Evolutionary conservation across 2,888 invertebrate species (phyloP), one percentile per base, ranked within the genome.

Genomic region (Dynastes maya): DNA sequence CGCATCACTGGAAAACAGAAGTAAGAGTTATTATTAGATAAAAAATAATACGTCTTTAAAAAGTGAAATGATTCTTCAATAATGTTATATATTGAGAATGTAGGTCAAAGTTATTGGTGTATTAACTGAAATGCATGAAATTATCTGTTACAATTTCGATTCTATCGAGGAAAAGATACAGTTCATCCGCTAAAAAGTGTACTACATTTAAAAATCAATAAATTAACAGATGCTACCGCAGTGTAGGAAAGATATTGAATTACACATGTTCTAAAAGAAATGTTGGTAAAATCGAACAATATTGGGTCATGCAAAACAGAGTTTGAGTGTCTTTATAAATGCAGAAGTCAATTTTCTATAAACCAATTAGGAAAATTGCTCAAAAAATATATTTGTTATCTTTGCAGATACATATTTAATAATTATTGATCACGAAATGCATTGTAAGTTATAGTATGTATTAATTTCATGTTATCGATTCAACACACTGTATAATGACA

Each of bases 381-480:
- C 2, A 45, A 45, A 45, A 45, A 45, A 45, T 8, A 8, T 11
- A 11, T 45, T 11, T 45, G 22, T 8, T 8, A 11, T 45, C 45
- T 11, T 11, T 11, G 11, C 9, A 45, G 8, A 11, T 45, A 45
- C 45, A 11, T 58, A 22, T 58, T 58, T 22, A 1, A 16, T 22
- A 22, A 67, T 45, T 67, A 49, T 67, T 67, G 65, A 67, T 67
- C 65, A 45, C 16, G 22, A 67, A 65, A 67, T 16, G 40, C n/a
- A 16, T 67, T 45, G 40, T 22, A 45, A 8, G 6, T 61, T 2
- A 6, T 5, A 37, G n/a, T 53, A 11, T 1, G 11, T 16, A 58
- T 27, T 22, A 58, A 6, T 58, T 22, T 58, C 2, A 58, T 9
- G 22, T 58, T 58, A 58, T 58, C 6, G 55, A 58, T 58, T 58